A percentile compares a stretch with the other conserved stretches of the same genome.
These are phyloP conservation scores for Campoletis sonorensis DNA, from an alignment of 1,140 invertebrate genomes.

Conservation along the genomic window DNA sequence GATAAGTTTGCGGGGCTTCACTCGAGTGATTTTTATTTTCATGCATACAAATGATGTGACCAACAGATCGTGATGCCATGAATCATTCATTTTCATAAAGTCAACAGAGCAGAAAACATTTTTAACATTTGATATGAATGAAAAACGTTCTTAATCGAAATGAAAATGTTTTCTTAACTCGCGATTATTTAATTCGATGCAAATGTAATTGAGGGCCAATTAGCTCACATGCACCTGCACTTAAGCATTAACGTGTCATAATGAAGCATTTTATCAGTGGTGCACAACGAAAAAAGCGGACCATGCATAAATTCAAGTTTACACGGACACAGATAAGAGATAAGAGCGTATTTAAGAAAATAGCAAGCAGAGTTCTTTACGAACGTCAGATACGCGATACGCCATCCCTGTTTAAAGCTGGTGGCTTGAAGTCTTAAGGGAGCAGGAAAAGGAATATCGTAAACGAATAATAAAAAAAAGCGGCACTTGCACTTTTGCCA, in stretches of 20 bases:
- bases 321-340: background rate
- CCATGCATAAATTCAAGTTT: background rate
- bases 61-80: background rate
- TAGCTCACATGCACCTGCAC: background rate
- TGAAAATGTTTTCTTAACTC: background rate
- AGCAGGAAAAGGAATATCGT: slow-evolving; percentile 23
- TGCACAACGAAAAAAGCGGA: background rate
- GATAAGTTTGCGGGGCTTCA: background rate
- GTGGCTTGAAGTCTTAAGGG: slow-evolving; percentile 31
- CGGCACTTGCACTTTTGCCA: slow-evolving; percentile 26
- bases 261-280: background rate
- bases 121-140: background rate
- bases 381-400: background rate
- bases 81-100: background rate
- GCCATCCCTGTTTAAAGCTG: background rate
- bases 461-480: slow-evolving; percentile 13
- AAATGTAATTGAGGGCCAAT: no score
- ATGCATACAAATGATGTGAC: slow-evolving; percentile 2
- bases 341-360: background rate
- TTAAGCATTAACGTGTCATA: background rate
- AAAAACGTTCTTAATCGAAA: background rate
- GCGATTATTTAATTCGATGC: no score
- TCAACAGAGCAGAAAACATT: background rate
- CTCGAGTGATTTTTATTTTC: background rate
- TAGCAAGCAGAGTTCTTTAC: background rate